Base-by-base conservation (phyloP, 1,140 invertebrate genomes). In the Drosophila punjabiensis region DNA sequence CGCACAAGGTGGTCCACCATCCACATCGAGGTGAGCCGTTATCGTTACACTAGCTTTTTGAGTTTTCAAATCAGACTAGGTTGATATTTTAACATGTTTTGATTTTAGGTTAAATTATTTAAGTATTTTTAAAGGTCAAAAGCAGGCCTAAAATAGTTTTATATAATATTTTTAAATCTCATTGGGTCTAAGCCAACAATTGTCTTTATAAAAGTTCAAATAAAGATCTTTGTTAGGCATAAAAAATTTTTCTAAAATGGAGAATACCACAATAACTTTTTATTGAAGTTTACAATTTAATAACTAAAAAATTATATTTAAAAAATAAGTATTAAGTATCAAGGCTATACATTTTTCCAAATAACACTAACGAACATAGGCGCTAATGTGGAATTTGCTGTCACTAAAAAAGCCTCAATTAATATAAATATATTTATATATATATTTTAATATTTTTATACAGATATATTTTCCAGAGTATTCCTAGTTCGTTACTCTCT, bases 1-100 rank as follows among this genome's bases (percentile, higher is more conserved):
- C 85, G 78, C 85, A 90, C 85, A 88, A 90, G 86, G 86, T 89
- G 85, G 75, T 90, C 86, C 82, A 81, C 77, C 77, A 65, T 71
- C 67, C 60, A 79, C 76, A 74, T 73, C 69, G 60, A 82, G 75
- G 47, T 89, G 82, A 90, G 70, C 68, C 76, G 61, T 61, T 80
- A 79, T 67, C 28, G 71, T 18, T 75, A 74, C 47, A 30, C 69
- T 74, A 32, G 56, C n/a, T 61, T 32, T 74, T 32, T 1, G 41
- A 58, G 35, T 39, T 39, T 58, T 39, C 1, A 39, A 9, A 8
- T 1, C 13, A 28, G 18, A 20, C n/a, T 65, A 16, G 16, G 41
- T 20, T 33, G 8, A 14, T 33, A 35, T 66, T 28, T 30, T 8
- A 1, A 24, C 28, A 16, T 24, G 6, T 13, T 30, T 65, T 9